Conservation (phyloP, 2,888 invertebrate species). For the Aporophyla lueneburgensis region DNA sequence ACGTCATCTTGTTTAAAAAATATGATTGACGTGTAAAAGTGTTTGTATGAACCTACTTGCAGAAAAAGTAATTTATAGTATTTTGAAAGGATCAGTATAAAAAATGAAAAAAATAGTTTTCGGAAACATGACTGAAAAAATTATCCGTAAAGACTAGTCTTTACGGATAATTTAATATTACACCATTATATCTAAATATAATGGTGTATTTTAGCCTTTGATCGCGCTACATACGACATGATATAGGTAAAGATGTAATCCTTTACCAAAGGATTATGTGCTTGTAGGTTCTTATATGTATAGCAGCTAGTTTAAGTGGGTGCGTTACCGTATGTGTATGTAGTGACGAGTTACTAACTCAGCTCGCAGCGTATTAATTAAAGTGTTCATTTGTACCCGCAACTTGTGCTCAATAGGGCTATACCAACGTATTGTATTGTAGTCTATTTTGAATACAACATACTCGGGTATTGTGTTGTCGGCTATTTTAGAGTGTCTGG, state of each 20-base stretch:
- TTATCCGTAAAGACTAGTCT: neutral
- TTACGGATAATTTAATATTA: too few species aligned
- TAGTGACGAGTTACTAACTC: conserved; percentile 42
- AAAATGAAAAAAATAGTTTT: too few species aligned
- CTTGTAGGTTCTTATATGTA: neutral
- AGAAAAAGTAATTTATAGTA: too few species aligned
- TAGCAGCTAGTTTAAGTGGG: conserved; percentile 11
- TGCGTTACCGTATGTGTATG: conserved; percentile 10
- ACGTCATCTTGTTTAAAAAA: too few species aligned
- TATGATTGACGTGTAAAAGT: too few species aligned
- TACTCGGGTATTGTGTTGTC: neutral
- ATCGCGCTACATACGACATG: neutral
- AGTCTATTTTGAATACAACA: conserved; percentile 33
- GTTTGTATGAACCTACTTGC: too few species aligned
- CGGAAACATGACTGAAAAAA: neutral
- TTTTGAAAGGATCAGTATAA: neutral
- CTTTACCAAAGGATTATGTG: neutral
- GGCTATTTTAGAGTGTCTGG: conserved; percentile 17
- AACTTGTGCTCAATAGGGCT: conserved; percentile 19
- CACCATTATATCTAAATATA: too few species aligned
- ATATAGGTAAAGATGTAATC: conserved; percentile 4
- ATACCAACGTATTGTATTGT: conserved; percentile 7
- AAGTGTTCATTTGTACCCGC: conserved; percentile 28
- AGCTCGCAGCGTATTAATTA: conserved; percentile 43
- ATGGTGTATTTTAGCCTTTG: neutral